phyloP scores from a whole-genome alignment of 1,140 invertebrate genomes.

The Tetramorium alpestre region DNA sequence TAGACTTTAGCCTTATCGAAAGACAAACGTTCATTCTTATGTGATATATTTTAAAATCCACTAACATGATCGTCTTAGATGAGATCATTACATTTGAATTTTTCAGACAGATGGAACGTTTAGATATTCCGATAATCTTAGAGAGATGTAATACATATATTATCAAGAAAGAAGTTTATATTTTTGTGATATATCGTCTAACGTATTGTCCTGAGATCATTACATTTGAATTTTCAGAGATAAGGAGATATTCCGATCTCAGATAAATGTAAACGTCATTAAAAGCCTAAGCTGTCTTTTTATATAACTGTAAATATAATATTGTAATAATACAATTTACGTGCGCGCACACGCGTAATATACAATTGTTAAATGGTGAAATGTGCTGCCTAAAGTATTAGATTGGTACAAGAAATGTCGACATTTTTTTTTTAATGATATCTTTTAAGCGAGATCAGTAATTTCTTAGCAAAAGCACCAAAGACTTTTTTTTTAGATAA shows the following conservation, averaged over 20 bases:
- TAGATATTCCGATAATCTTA: not conserved
- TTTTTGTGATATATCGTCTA: conserved; percentile 23
- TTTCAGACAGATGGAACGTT: conserved; percentile 7
- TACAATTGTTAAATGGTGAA: conserved; percentile 38
- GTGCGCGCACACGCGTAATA: conserved; percentile 32
- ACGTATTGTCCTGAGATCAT: not conserved
- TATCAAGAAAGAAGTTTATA: no score
- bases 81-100: conserved; percentile 10
- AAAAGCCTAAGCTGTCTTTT: conserved; percentile 1
- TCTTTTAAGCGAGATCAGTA: not conserved
- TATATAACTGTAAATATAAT: conserved; percentile 45
- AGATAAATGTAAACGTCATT: not conserved
- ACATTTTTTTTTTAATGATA: not conserved
- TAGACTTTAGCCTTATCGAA: conserved; percentile 18
- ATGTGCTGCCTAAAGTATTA: conserved; percentile 70
- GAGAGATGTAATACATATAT: not conserved
- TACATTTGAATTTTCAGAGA: conserved; percentile 7
- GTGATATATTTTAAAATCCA: no score
- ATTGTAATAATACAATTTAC: conserved; percentile 64
- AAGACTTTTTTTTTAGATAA: not conserved
- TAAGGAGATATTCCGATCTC: not conserved
- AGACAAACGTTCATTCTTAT: conserved; percentile 35
- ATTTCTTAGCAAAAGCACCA: not conserved
- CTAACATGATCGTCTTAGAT: no score
- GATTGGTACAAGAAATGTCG: not conserved